Conservation (phyloP, 2,888 invertebrate species). For the Dasysyrphus tricinctus region DNA sequence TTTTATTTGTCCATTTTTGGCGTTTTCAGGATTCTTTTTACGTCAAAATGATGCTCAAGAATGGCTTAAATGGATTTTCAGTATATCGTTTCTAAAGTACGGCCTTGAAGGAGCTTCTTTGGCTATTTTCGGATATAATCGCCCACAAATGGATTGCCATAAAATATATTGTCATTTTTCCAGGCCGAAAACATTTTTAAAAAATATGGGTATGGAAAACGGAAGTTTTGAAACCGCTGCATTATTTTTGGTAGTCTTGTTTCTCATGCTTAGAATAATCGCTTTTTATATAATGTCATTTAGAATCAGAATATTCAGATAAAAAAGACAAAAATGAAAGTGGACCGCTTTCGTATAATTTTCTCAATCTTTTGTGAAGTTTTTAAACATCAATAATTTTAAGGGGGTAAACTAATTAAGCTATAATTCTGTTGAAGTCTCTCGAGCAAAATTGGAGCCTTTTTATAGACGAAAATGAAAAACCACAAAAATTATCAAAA, state of each 20-base stretch:
- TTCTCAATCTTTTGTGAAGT: background rate
- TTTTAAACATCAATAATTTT: background rate
- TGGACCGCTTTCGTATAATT: background rate
- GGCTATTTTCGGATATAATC: constrained; percentile 92
- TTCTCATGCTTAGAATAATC: constrained; percentile 86
- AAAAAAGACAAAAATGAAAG: constrained; percentile 55
- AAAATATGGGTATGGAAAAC: constrained; percentile 88
- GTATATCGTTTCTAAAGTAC: constrained; percentile 94
- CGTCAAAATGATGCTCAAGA: constrained; percentile 91
- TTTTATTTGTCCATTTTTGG: constrained; percentile 92
- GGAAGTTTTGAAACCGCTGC: constrained; percentile 88
- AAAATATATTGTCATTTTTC: constrained; percentile 90
- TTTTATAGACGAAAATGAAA: too few relatives aligned
- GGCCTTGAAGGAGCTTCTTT: constrained; percentile 93
- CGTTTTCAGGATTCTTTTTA: constrained; percentile 97
- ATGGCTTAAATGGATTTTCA: constrained; percentile 92
- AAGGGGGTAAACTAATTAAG: too few relatives aligned
- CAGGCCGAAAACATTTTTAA: constrained; percentile 89
- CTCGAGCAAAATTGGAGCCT: too few relatives aligned
- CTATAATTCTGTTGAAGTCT: too few relatives aligned
- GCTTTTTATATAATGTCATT: constrained; percentile 89
- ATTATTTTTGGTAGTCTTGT: constrained; percentile 87
- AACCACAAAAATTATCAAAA: too few relatives aligned
- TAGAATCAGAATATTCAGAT: constrained; percentile 85
- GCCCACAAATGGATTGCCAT: constrained; percentile 90